Conservation (phyloP, 2,113 vertebrate genomes). For the Rhinichthys klamathensis region DNA sequence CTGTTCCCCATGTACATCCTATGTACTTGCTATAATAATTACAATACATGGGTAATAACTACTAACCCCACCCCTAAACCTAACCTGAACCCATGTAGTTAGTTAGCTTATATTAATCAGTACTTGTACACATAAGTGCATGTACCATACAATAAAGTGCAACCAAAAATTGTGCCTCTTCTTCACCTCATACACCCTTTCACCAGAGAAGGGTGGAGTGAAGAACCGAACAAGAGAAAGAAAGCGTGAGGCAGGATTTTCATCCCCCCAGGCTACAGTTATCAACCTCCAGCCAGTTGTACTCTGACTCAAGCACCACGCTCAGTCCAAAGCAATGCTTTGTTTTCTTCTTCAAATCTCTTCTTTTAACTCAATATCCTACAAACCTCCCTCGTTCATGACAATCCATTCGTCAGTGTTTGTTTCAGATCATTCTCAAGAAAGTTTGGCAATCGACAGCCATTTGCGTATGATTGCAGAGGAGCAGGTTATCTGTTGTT, state of each 20-base stretch:
- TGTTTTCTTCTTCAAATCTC: neutral
- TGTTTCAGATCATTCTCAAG: neutral
- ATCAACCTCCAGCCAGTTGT: constrained; percentile 72
- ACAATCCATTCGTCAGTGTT: neutral
- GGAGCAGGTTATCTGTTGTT: constrained; percentile 77
- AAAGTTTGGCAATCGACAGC: neutral
- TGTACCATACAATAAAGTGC: too few relatives aligned
- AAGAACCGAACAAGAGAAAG: constrained; percentile 31
- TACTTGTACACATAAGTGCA: too few relatives aligned
- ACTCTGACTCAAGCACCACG: neutral
- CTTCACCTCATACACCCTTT: constrained; percentile 37
- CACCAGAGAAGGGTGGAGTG: constrained; percentile 30
- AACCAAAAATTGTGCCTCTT: neutral
- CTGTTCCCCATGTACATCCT: too few relatives aligned
- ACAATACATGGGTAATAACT: too few relatives aligned
- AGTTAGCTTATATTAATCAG: too few relatives aligned
- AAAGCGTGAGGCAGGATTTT: constrained; percentile 66
- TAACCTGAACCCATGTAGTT: too few relatives aligned
- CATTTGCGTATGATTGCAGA: constrained; percentile 57
- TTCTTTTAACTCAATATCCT: neutral
- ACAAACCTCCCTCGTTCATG: neutral
- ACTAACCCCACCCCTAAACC: too few relatives aligned
- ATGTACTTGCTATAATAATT: too few relatives aligned
- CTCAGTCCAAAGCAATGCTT: constrained; percentile 61
- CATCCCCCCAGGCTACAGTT: constrained; percentile 72